These are phyloP conservation scores for Percopsis omiscomaycus DNA, from an alignment of 2,797 vertebrate species.

Conservation along the genomic window DNA sequence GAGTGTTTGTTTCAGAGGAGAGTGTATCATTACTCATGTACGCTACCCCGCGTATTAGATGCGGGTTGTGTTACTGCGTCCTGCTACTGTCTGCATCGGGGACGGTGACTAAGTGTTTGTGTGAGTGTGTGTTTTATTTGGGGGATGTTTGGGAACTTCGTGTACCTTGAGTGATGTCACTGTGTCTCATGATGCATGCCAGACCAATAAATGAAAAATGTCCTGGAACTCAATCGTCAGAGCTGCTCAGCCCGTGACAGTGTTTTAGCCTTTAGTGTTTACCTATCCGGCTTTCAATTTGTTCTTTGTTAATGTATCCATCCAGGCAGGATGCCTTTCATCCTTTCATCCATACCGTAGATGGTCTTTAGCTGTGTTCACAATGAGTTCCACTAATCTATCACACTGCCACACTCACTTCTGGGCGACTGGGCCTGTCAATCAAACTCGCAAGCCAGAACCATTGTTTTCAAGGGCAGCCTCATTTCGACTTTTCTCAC, in stretches of 20 bases:
- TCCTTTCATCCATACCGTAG: background rate
- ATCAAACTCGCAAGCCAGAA: background rate
- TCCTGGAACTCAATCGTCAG: conserved; percentile 46
- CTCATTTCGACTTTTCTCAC: background rate
- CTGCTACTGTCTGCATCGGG: conserved; percentile 36
- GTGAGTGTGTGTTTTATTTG: background rate
- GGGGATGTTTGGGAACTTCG: background rate
- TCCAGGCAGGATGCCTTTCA: background rate
- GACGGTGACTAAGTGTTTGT: conserved; percentile 18
- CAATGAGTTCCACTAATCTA: background rate
- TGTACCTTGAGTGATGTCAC: conserved; percentile 18
- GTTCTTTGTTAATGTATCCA: background rate
- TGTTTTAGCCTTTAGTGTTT: background rate
- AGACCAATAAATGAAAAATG: conserved; percentile 22
- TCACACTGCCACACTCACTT: background rate
- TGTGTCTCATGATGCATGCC: conserved; percentile 27
- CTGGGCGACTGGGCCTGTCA: background rate
- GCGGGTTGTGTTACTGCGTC: conserved; percentile 41
- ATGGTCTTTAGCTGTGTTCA: too few species aligned
- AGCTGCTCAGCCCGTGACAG: conserved; percentile 33
- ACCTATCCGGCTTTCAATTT: background rate
- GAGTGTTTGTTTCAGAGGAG: conserved; percentile 36
- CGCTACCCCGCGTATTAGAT: conserved; percentile 33
- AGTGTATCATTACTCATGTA: conserved; percentile 27
- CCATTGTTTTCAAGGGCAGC: background rate